These are phyloP conservation scores for Cotesia typhae DNA, from an alignment of 1,140 invertebrate genomes.

Conservation along the genomic window DNA sequence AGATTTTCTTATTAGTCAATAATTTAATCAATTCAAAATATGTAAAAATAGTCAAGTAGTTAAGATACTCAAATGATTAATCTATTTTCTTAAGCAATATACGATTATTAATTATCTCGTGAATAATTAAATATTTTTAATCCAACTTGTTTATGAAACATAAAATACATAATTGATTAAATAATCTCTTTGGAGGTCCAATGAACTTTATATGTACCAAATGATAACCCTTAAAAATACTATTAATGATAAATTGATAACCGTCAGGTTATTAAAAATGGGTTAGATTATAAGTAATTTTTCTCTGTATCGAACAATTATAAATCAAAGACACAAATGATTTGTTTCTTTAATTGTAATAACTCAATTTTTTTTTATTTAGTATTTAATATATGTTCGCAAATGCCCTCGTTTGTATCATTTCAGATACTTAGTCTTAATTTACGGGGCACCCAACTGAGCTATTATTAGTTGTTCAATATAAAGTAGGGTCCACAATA, in stretches of 20 bases:
- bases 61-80: neutral
- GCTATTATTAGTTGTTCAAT: constrained; percentile 41
- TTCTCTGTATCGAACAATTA: too few relatives aligned
- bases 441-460: constrained; percentile 33
- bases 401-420: constrained; percentile 34
- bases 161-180: too few relatives aligned
- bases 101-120: neutral
- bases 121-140: too few relatives aligned
- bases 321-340: neutral
- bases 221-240: neutral
- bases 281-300: neutral
- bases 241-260: constrained; percentile 3
- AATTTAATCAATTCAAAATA: neutral
- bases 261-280: constrained; percentile 6
- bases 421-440: constrained; percentile 43
- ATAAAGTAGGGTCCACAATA: constrained; percentile 28
- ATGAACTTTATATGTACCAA: neutral
- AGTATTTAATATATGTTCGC: constrained; percentile 25
- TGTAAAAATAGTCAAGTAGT: neutral
- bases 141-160: too few relatives aligned
- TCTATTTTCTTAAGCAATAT: neutral
- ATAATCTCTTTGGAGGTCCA: neutral
- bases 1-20: constrained; percentile 1
- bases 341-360: neutral
- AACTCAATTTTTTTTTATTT: neutral